Base-by-base conservation (phyloP, 2,888 invertebrate species). In the Argyra leucocephala region DNA sequence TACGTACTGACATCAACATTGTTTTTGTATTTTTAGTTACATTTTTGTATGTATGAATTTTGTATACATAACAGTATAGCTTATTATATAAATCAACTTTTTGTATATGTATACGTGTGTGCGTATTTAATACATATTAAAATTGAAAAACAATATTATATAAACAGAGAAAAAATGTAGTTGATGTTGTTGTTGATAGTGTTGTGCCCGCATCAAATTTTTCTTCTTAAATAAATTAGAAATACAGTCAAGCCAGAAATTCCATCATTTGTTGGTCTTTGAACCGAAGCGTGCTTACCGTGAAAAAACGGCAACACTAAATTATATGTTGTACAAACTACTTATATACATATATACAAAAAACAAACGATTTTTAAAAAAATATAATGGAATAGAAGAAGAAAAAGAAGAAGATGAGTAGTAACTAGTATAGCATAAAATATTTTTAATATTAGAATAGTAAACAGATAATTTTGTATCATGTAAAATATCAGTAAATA, bases 181-280 rank as follows among this genome's bases (percentile, higher is more conserved):
- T 9, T 58, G 18, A 18, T 59, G 10, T 23, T 59, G 18, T 59
- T 15, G 23, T 23, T 59, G 58, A 23, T 23, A 18, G 5, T 12
- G 23, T 59, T 59, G 15, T 59, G 23, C 59, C 59, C 59, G 59
- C 21, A 59, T 59, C 23, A 59, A 23, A 59, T 23, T 59, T 37
- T 48, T n/a, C n/a, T 59, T 59, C 59, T 59, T 23, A 59, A 59
- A 59, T 59, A 57, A n/a, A n/a, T 21, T 57, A 57, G 22, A 24
- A 61, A 61, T n/a, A 61, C 18, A 61, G 22, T 5, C 21, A 15
- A 21, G 22, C 18, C 21, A 15, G 24, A 61, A 61, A 61, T 61
- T 61, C 61, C 61, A 61, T 61, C 61, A 61, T 61, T 61, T 61
- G 31, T 26, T 61, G 61, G 61, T 61, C 61, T 61, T 61, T 61